These are phyloP conservation scores for Rissa tridactyla DNA, from an alignment of 2,113 vertebrate genomes.

Conservation along the genomic window DNA sequence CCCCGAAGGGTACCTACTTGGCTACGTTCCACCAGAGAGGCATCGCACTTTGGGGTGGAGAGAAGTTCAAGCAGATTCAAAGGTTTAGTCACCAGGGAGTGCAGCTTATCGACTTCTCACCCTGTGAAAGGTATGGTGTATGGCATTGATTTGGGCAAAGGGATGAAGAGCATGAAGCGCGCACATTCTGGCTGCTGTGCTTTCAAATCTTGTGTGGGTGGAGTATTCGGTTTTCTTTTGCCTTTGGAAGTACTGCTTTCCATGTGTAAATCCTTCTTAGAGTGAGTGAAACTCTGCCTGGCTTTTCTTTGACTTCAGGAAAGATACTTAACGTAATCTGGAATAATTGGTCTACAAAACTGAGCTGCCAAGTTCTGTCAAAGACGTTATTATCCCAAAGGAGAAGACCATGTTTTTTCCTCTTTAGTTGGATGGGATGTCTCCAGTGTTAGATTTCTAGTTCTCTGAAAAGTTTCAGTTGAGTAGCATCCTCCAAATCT, in stretches of 20 bases:
- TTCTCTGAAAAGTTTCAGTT: background rate
- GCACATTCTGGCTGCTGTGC: background rate
- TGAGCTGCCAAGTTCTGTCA: background rate
- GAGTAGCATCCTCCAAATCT: background rate
- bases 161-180: background rate
- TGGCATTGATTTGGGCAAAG: background rate
- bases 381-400: background rate
- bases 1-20: slow-evolving; percentile 94
- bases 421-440: background rate
- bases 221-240: background rate
- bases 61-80: slow-evolving; percentile 99
- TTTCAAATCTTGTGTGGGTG: background rate
- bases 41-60: slow-evolving; percentile 97
- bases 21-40: slow-evolving; percentile 96
- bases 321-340: background rate
- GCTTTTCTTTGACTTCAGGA: background rate
- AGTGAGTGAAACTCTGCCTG: background rate
- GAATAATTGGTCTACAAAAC: background rate
- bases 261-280: background rate
- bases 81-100: slow-evolving; percentile 96
- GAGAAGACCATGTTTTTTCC: background rate
- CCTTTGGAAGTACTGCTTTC: background rate
- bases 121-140: slow-evolving; percentile 88
- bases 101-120: slow-evolving; percentile 97
- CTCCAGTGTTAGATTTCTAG: background rate